phyloP scores from a whole-genome alignment of 2,888 invertebrate genomes.

The Phoenoteleia sp. region DNA sequence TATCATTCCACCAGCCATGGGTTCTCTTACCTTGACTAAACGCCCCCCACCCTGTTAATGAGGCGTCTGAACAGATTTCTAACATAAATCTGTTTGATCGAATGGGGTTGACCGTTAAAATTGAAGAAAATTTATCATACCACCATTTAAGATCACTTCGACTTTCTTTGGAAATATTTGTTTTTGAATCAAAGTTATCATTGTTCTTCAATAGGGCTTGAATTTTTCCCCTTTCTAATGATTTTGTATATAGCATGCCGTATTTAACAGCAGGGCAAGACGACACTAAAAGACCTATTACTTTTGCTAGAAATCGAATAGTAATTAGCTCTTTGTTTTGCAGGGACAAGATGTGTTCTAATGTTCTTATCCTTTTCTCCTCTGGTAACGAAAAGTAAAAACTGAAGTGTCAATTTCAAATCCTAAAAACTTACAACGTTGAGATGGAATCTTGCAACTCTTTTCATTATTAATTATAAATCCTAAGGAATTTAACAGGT shows the following conservation, averaged over 20 bases:
- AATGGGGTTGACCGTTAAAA: neutral
- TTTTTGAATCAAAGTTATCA: neutral
- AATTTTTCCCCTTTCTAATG: neutral
- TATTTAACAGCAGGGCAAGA: neutral
- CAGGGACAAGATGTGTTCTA: neutral
- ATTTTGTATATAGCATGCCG: neutral
- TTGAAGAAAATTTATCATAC: neutral
- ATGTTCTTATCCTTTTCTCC: neutral
- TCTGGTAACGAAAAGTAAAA: neutral
- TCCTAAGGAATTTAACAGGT: no score
- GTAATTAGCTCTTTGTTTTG: neutral
- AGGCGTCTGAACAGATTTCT: neutral
- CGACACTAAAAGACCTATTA: neutral
- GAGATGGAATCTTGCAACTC: neutral
- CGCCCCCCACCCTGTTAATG: neutral
- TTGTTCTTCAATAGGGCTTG: neutral
- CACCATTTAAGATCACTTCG: neutral
- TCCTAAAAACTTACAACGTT: neutral
- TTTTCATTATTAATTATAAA: neutral
- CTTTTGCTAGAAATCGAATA: neutral
- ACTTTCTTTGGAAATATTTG: neutral
- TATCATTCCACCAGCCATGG: no score
- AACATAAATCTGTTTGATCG: neutral
- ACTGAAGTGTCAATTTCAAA: neutral
- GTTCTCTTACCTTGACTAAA: no score